Conservation (phyloP, 2,888 invertebrate species). For the Caenorhabditis sp. region DNA sequence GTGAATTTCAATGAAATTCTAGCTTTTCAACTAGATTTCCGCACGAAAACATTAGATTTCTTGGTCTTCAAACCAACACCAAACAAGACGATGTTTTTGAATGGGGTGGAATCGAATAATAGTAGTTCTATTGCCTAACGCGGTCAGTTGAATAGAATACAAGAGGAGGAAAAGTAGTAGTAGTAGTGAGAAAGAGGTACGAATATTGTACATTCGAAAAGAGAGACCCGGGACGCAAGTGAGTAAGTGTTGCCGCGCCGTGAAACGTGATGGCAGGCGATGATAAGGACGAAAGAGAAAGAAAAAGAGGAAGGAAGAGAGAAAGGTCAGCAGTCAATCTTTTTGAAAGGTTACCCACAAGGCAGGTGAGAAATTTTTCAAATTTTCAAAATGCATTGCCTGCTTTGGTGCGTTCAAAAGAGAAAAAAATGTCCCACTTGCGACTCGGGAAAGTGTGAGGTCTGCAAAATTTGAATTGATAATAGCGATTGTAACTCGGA, state of each 20-base stretch:
- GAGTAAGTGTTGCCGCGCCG: constrained; percentile 35
- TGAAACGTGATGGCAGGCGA: constrained; percentile 35
- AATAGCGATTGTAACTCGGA: no score
- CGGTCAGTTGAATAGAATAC: background rate
- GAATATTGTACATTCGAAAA: background rate
- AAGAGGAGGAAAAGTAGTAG: background rate
- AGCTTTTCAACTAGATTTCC: no score
- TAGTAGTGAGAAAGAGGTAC: background rate
- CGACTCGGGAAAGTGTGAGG: no score
- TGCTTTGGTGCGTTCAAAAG: no score
- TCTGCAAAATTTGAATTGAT: no score
- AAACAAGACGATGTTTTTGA: background rate
- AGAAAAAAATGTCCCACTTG: no score
- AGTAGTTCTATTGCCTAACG: background rate
- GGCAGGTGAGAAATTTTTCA: no score
- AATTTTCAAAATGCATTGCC: no score
- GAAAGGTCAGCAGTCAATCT: constrained; percentile 21
- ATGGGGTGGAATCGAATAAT: no score
- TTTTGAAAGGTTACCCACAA: background rate
- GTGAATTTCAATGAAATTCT: no score
- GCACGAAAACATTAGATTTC: background rate
- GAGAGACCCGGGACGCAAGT: constrained; percentile 5
- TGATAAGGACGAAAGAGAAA: constrained; percentile 16
- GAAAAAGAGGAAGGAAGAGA: background rate
- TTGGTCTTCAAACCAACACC: background rate